A percentile compares a stretch with the other conserved stretches of the same genome.
phyloP scores from a whole-genome alignment of 1,140 invertebrate genomes.

The Muscidifurax raptorellus region DNA sequence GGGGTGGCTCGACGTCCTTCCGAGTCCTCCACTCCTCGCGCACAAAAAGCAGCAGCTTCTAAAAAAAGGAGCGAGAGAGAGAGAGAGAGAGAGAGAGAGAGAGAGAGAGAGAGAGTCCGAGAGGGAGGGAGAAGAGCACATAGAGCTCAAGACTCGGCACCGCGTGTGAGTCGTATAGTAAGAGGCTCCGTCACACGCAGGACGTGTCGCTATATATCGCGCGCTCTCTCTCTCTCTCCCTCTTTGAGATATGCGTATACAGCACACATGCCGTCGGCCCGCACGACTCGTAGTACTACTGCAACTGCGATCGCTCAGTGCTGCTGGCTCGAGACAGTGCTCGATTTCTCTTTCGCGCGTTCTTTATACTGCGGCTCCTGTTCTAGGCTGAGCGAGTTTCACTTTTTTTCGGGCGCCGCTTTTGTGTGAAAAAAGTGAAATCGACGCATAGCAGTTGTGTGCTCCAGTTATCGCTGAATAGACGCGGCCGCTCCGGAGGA shows the following conservation, averaged over 20 bases:
- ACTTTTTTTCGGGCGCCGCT: background rate
- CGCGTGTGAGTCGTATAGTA: background rate
- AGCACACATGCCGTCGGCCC: background rate
- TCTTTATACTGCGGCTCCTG: too few species aligned
- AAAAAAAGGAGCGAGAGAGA: background rate
- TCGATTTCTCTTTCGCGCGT: background rate
- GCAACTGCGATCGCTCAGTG: background rate
- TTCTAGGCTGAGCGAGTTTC: background rate
- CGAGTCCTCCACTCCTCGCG: background rate
- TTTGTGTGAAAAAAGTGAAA: constrained; percentile 39
- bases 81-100: constrained; percentile 28
- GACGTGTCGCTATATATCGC: constrained; percentile 3
- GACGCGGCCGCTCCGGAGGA: background rate
- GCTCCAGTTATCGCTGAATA: too few species aligned
- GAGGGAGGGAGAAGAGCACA: constrained; percentile 19
- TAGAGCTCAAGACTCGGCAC: background rate
- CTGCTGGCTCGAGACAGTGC: background rate
- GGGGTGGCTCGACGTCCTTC: constrained; percentile 31
- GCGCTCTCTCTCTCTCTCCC: background rate
- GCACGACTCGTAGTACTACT: constrained; percentile 15
- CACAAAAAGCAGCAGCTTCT: background rate
- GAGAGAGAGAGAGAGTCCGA: background rate
- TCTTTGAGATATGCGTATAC: background rate
- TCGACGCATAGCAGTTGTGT: background rate
- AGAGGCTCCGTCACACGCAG: constrained; percentile 8